phyloP scores from a whole-genome alignment of 2,797 vertebrate genomes.

The Propithecus perrieri region DNA sequence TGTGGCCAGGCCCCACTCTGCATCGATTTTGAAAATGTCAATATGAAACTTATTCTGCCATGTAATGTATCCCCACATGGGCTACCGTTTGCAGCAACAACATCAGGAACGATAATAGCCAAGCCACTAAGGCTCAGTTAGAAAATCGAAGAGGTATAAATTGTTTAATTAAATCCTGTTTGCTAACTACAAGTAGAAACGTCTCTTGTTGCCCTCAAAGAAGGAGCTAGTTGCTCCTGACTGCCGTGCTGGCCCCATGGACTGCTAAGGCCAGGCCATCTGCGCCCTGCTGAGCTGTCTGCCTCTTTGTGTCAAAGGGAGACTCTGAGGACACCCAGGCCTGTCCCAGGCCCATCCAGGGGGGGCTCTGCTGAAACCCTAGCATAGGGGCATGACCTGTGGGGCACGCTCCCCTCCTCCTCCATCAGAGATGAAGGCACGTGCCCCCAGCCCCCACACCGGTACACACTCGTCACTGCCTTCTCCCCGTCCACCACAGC shows the following conservation, averaged over 20 bases:
- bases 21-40: constrained; percentile 48
- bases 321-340: background rate
- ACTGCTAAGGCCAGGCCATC: background rate
- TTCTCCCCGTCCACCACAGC: background rate
- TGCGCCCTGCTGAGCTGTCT: background rate
- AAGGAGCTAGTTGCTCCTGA: background rate
- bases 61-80: background rate
- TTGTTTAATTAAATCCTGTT: constrained; percentile 42
- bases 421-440: background rate
- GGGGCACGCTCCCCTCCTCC: background rate
- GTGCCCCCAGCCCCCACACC: background rate
- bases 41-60: constrained; percentile 33
- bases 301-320: background rate
- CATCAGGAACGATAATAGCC: background rate
- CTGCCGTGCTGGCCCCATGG: background rate
- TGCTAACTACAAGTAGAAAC: constrained; percentile 11
- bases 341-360: background rate
- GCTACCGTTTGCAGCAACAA: background rate
- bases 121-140: background rate
- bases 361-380: background rate
- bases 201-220: constrained; percentile 5
- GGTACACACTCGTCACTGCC: background rate
- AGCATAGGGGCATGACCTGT: background rate
- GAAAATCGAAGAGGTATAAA: constrained; percentile 54
- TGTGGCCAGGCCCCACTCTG: background rate